A percentile compares a stretch with the other conserved stretches of the same genome.
phyloP scores from a whole-genome alignment of 2,113 vertebrate genomes.

The Prionailurus bengalensis region DNA sequence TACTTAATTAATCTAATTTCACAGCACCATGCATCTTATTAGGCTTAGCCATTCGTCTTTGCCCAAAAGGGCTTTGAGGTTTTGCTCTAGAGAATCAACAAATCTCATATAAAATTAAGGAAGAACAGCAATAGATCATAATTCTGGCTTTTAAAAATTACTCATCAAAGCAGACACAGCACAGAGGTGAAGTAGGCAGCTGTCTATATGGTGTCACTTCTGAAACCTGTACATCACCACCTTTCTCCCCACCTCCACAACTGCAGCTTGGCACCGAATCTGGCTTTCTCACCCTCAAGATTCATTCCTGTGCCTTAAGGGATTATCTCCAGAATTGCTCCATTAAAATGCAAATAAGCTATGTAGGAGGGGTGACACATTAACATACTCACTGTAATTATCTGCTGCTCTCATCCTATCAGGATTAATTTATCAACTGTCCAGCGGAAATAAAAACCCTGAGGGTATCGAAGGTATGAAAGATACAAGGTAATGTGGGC shows the following conservation, averaged over 20 bases:
- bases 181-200: not conserved
- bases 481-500: conserved; percentile 51
- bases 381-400: conserved; percentile 73
- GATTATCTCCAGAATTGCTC: conserved; percentile 69
- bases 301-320: conserved; percentile 65
- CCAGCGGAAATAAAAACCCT: conserved; percentile 58
- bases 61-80: conserved; percentile 41
- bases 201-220: not conserved
- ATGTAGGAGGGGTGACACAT: conserved; percentile 67
- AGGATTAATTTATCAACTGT: conserved; percentile 75
- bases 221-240: not conserved
- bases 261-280: not conserved
- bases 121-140: conserved; percentile 29
- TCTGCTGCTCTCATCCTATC: conserved; percentile 74
- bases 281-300: conserved; percentile 67
- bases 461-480: conserved; percentile 6
- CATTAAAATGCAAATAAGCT: conserved; percentile 82
- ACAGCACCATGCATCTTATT: conserved; percentile 66
- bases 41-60: conserved; percentile 63
- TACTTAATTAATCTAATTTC: conserved; percentile 76
- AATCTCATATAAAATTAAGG: conserved; percentile 60
- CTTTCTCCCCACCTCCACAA: not conserved
- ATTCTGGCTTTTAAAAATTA: conserved; percentile 50
- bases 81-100: conserved; percentile 69
- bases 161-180: conserved; percentile 47